Conservation (phyloP, 37 sponge, comb jelly and placozoan species). For the Sycon ciliatum region DNA sequence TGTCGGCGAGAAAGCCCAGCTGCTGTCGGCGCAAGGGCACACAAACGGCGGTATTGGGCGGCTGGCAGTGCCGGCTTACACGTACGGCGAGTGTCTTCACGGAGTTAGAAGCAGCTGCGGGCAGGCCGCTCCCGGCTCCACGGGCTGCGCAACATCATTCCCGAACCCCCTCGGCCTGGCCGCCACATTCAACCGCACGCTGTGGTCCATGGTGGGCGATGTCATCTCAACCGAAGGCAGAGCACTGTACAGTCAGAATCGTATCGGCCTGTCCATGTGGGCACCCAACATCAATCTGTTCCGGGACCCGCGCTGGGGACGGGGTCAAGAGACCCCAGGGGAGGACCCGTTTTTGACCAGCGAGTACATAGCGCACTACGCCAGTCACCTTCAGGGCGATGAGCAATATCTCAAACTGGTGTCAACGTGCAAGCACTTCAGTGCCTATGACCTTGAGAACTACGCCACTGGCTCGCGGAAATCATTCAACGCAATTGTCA, state of each 20-base stretch:
- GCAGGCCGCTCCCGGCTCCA: too few relatives aligned
- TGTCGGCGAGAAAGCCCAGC: too few relatives aligned
- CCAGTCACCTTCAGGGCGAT: not conserved
- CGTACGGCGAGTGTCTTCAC: too few relatives aligned
- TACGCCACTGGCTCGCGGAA: not conserved
- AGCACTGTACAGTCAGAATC: not conserved
- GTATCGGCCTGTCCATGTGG: not conserved
- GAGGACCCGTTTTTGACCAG: conserved; percentile 1
- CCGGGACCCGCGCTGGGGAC: conserved; percentile 5
- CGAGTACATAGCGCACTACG: not conserved
- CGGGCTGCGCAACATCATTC: too few relatives aligned
- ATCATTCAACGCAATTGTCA: conserved; percentile 40
- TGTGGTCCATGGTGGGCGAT: not conserved
- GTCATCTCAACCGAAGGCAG: not conserved
- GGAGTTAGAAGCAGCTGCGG: too few relatives aligned
- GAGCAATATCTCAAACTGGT: not conserved
- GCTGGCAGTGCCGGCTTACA: too few relatives aligned
- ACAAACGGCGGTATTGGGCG: too few relatives aligned
- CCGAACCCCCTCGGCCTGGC: not conserved
- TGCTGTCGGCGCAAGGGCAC: too few relatives aligned
- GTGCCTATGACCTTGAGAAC: not conserved
- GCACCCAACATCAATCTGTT: not conserved
- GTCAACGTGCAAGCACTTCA: not conserved
- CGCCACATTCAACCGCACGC: not conserved
- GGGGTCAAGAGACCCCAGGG: conserved; percentile 6